Evolutionary conservation across 2,113 vertebrate species (phyloP).

Genomic region (Pongo pygmaeus): DNA sequence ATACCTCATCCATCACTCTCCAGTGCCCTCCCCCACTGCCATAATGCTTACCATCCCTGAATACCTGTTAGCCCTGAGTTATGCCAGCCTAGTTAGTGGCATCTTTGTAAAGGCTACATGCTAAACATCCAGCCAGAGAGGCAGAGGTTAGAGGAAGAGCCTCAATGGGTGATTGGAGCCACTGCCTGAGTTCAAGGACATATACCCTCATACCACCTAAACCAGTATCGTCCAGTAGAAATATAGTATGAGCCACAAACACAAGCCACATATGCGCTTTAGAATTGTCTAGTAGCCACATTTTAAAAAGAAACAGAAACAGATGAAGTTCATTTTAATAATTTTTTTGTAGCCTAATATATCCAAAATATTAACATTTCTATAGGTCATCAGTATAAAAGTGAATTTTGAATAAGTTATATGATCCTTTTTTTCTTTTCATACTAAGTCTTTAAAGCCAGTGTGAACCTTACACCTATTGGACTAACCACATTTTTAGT

Average conservation of each 20-base stretch:
- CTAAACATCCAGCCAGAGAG: not conserved
- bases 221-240: not conserved
- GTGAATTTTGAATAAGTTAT: not conserved
- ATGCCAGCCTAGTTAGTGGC: not conserved
- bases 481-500: not conserved
- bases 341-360: slow-evolving; percentile 2
- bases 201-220: not conserved
- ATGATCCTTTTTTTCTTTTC: not conserved
- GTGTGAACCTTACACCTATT: not conserved
- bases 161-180: not conserved
- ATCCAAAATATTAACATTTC: slow-evolving; percentile 43
- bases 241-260: not conserved
- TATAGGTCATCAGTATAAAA: not conserved
- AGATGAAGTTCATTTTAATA: not conserved
- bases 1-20: not conserved
- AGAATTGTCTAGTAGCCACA: not conserved
- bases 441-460: not conserved
- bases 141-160: not conserved
- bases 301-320: not conserved
- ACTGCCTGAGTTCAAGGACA: not conserved
- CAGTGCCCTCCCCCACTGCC: not conserved
- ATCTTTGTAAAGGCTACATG: not conserved
- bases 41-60: not conserved
- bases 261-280: not conserved
- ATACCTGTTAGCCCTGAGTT: not conserved